Percentiles rank a stretch among this genome's conserved stretches.
phyloP scores from a whole-genome alignment of 2,888 invertebrate species.

The Eutolmus rufibarbis region DNA sequence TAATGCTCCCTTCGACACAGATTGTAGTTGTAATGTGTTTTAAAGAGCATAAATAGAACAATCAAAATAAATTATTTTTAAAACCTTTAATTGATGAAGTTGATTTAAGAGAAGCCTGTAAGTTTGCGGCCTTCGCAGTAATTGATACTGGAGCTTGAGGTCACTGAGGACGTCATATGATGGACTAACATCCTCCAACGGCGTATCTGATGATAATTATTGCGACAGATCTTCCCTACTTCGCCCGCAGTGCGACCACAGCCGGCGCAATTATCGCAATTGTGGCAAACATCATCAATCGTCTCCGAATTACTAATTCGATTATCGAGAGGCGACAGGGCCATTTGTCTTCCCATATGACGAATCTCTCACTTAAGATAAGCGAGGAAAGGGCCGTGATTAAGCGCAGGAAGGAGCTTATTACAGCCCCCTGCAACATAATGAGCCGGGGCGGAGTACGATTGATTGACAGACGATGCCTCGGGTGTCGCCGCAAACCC shows the following conservation, averaged over 20 bases:
- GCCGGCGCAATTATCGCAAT: not conserved
- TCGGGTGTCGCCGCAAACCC: not conserved
- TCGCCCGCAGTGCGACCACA: not conserved
- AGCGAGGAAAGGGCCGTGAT: not conserved
- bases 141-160: not conserved
- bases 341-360: not conserved
- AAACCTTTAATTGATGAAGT: not conserved
- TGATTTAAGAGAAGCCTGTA: not conserved
- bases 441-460: not conserved
- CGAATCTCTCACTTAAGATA: not conserved
- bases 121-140: not conserved
- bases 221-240: not conserved
- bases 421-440: not conserved
- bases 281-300: not conserved
- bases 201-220: not conserved
- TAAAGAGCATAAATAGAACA: not conserved
- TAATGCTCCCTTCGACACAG: not conserved
- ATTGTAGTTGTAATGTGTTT: not conserved
- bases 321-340: not conserved
- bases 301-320: not conserved
- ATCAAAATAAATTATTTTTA: not conserved
- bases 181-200: not conserved
- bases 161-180: not conserved
- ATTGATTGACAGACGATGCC: not conserved
- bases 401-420: not conserved